Conservation (phyloP, 1,140 invertebrate species). For the Drosophila elegans region DNA sequence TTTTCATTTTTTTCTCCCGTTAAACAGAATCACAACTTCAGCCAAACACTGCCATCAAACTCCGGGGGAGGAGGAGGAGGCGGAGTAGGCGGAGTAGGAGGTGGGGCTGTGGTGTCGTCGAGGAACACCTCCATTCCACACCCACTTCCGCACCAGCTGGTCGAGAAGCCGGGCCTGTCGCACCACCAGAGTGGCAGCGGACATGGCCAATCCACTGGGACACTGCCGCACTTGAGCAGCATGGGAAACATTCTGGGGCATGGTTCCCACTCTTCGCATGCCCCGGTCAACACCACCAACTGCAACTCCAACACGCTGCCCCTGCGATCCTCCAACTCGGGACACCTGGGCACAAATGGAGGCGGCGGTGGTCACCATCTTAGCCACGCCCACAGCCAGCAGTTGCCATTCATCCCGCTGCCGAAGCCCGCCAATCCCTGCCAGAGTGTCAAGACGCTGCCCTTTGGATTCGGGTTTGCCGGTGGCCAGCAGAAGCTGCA, state of each 20-base stretch:
- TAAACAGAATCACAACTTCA: conserved; percentile 57
- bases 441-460: conserved; percentile 73
- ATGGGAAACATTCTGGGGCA: conserved; percentile 48
- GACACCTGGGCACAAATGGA: conserved; percentile 16
- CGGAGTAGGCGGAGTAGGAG: conserved; percentile 15
- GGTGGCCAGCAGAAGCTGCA: conserved; percentile 32
- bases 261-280: conserved; percentile 20
- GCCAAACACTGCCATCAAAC: conserved; percentile 63
- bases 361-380: conserved; percentile 20
- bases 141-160: conserved; percentile 78
- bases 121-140: conserved; percentile 84
- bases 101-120: conserved; percentile 60
- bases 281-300: conserved; percentile 24
- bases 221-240: conserved; percentile 43
- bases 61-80: conserved; percentile 16
- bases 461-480: conserved; percentile 65
- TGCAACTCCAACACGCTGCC: conserved; percentile 61
- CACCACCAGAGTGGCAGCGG: conserved; percentile 48
- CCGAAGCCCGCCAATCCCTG: conserved; percentile 72
- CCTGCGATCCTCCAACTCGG: conserved; percentile 61
- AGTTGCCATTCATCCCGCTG: conserved; percentile 57
- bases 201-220: conserved; percentile 33
- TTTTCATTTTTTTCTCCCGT: background rate
- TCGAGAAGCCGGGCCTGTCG: conserved; percentile 57
- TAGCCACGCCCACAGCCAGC: conserved; percentile 47